These are phyloP conservation scores for Neelides folsomi DNA, from an alignment of 2,888 invertebrate species.

Conservation along the genomic window DNA sequence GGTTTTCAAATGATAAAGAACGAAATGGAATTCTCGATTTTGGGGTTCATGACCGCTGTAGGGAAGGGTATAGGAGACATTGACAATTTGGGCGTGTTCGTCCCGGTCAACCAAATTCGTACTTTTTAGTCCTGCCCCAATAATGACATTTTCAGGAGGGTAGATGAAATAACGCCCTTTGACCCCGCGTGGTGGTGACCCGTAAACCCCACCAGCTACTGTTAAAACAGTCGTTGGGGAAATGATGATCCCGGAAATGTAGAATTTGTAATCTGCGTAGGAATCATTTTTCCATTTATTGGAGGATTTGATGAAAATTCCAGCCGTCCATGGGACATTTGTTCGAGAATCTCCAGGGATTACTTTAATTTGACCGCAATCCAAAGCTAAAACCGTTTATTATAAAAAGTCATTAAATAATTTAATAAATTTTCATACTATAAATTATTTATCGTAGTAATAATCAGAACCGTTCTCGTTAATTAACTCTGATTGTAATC, in stretches of 20 bases:
- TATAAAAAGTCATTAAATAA: too few species aligned
- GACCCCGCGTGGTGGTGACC: background rate
- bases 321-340: slow-evolving; percentile 8
- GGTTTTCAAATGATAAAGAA: slow-evolving; percentile 5
- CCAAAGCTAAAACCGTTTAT: slow-evolving; percentile 1
- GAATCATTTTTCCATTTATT: background rate
- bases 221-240: slow-evolving; percentile 4
- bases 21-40: slow-evolving; percentile 5
- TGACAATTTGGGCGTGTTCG: slow-evolving; percentile 1
- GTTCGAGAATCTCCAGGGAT: slow-evolving; percentile 5
- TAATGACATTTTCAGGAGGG: slow-evolving; percentile 1
- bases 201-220: slow-evolving; percentile 5
- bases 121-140: slow-evolving; percentile 2
- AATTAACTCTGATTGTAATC: too few species aligned
- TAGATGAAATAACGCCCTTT: slow-evolving; percentile 1
- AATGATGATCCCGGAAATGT: slow-evolving; percentile 2
- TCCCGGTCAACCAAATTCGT: slow-evolving; percentile 3
- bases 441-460: too few species aligned
- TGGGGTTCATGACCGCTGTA: slow-evolving; percentile 1
- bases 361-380: slow-evolving; percentile 2
- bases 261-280: slow-evolving; percentile 3
- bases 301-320: slow-evolving; percentile 3
- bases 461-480: too few species aligned
- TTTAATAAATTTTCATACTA: too few species aligned
- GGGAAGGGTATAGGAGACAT: slow-evolving; percentile 6